phyloP scores from a whole-genome alignment of 2,797 vertebrate genomes.

The Micrastur ruficollis region DNA sequence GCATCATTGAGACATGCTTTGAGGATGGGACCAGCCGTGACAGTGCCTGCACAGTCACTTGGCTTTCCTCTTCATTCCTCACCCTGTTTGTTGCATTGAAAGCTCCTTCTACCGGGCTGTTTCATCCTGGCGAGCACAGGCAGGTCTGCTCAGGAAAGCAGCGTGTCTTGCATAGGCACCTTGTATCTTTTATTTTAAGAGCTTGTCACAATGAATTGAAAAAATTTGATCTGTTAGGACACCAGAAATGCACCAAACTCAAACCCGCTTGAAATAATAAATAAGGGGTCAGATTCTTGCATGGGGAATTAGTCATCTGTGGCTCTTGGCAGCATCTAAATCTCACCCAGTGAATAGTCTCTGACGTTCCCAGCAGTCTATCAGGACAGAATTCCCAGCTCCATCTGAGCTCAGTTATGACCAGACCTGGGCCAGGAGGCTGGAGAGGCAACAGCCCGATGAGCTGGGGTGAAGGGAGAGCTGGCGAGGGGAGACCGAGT shows the following conservation, averaged over 20 bases:
- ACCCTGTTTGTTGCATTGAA: not conserved
- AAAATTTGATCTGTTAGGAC: not conserved
- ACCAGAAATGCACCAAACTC: not conserved
- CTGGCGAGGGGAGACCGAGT: not conserved
- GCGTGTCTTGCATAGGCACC: not conserved
- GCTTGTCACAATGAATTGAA: not conserved
- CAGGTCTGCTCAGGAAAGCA: not conserved
- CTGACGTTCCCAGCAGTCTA: not conserved
- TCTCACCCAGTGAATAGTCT: not conserved
- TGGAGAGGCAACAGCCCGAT: not conserved
- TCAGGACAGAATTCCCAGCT: no score
- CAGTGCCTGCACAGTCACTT: not conserved
- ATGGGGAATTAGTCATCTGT: not conserved
- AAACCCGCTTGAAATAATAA: not conserved
- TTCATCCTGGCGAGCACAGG: not conserved
- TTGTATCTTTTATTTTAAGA: not conserved
- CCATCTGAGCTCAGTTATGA: not conserved
- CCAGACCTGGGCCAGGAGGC: not conserved
- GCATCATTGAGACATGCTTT: not conserved
- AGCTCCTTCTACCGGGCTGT: not conserved
- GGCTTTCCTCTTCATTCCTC: not conserved
- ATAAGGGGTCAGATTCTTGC: not conserved
- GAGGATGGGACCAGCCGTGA: not conserved
- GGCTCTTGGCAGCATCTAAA: not conserved
- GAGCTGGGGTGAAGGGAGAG: not conserved